Base-by-base conservation (phyloP, 2,888 invertebrate species). In the Hedychridium roseum region DNA sequence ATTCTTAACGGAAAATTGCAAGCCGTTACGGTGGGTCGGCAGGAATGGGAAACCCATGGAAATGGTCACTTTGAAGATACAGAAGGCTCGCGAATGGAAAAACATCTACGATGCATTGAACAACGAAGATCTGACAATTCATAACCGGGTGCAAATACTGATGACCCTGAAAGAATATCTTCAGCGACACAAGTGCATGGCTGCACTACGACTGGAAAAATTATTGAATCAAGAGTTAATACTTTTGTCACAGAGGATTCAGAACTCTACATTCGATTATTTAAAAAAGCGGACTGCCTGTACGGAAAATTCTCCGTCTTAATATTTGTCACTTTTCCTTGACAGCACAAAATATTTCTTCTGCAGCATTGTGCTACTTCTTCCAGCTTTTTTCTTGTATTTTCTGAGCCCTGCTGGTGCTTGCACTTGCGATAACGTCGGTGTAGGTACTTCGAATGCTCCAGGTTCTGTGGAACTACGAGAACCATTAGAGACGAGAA, bases 11-110 rank as follows among this genome's bases (percentile, higher is more conserved):
- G 82, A 84, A 62, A 84, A 90, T 69, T 87, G 88, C 2, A 83
- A 85, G 57, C 90, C 95, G 0, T 83, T 90, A 30, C 85, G 86
- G 45, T 93, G 92, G 90, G 84, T 84, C 50, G 88, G 88, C 21
- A 86, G 86, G 63, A 89, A 89, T 68, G 88, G 88, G 14, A 82
- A 81, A 50, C 73, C 85, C 23, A 85, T 93, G 12, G 85, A 88
- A 57, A 88, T 95, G 89, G 90, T 94, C 61, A 90, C 93, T 0
- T 73, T 91, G 39, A 89, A 89, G 73, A 90, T 89, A 14, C 91
- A 93, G 69, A 86, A 88, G 64, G 92, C 91, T 11, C 85, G 87
- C 39, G 88, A 90, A 68, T 82, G 92, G 34, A 86, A 86, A 46
- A 86, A 87, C 60, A 80, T 93, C 11, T 93, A 91, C 73, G 84